These are phyloP conservation scores for Orcinus orca DNA, from an alignment of 2,113 vertebrate genomes.

Conservation along the genomic window DNA sequence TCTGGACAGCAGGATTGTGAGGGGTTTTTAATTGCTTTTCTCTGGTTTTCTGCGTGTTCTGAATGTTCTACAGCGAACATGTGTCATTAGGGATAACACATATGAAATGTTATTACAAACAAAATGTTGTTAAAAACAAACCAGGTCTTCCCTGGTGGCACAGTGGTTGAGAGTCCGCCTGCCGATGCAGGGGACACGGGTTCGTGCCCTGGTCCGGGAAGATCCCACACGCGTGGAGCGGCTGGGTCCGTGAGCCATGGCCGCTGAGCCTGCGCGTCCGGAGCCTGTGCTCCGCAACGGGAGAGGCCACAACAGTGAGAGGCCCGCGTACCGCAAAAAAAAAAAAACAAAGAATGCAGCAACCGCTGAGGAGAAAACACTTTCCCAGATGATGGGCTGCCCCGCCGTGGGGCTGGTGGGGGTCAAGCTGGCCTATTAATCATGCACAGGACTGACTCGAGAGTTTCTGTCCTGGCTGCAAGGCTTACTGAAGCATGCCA, in stretches of 20 bases:
- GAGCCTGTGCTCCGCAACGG: too few species aligned
- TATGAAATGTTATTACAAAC: neutral
- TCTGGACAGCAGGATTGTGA: neutral
- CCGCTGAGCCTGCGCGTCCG: too few species aligned
- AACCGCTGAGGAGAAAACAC: neutral
- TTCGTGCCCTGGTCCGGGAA: too few species aligned
- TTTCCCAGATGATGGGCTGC: neutral
- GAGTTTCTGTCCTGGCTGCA: neutral
- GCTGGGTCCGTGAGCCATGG: too few species aligned
- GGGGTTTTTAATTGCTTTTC: neutral
- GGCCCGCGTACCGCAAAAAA: too few species aligned
- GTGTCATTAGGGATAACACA: neutral
- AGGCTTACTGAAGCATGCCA: neutral
- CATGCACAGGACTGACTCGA: fast-evolving
- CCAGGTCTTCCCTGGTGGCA: neutral
- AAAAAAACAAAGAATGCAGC: neutral
- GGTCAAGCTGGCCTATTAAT: neutral
- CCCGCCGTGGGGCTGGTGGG: fast-evolving
- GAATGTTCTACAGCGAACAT: neutral
- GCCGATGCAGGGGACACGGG: too few species aligned
- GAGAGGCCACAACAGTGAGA: too few species aligned
- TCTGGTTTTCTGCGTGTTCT: neutral
- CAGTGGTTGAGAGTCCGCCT: too few species aligned
- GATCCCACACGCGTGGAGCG: too few species aligned
- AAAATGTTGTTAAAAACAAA: neutral